Evolutionary conservation across 64 coral and sea anemone genomes (phyloP).

Genomic region (Orbicella faveolata): DNA sequence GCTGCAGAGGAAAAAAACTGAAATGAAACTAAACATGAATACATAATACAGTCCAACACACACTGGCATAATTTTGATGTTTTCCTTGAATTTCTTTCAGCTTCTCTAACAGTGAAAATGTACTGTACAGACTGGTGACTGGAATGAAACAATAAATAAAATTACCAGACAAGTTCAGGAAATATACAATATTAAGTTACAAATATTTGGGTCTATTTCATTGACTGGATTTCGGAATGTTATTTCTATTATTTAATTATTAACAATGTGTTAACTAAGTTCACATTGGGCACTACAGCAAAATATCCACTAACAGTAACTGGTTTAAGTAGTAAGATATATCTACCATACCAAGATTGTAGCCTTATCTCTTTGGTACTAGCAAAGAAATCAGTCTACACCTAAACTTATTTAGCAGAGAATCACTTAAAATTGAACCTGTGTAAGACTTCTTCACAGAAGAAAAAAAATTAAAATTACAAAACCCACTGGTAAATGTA

Average conservation of each 20-base stretch:
- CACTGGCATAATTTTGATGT: too few relatives aligned
- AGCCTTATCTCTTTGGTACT: background rate
- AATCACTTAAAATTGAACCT: background rate
- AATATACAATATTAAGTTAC: background rate
- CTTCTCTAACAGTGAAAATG: too few relatives aligned
- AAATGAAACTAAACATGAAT: too few relatives aligned
- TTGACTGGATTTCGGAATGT: background rate
- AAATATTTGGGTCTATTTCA: background rate
- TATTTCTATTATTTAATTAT: constrained; percentile 10
- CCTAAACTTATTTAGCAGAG: background rate
- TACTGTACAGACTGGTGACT: too few relatives aligned
- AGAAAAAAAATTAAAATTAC: background rate
- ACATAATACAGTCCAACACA: too few relatives aligned
- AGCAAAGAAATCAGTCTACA: background rate
- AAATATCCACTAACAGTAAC: constrained; percentile 1
- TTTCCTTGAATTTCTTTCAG: too few relatives aligned
- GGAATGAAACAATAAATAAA: too few relatives aligned
- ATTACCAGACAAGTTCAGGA: background rate
- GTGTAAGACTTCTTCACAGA: background rate
- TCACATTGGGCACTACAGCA: background rate
- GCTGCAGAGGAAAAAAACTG: too few relatives aligned
- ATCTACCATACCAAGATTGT: background rate
- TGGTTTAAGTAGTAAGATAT: background rate
- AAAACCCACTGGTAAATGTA: constrained; percentile 1
- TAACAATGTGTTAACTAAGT: background rate